Percentiles rank a stretch among this genome's conserved stretches.
phyloP scores from a whole-genome alignment of 2,888 invertebrate species.

The Bugula neritina region DNA sequence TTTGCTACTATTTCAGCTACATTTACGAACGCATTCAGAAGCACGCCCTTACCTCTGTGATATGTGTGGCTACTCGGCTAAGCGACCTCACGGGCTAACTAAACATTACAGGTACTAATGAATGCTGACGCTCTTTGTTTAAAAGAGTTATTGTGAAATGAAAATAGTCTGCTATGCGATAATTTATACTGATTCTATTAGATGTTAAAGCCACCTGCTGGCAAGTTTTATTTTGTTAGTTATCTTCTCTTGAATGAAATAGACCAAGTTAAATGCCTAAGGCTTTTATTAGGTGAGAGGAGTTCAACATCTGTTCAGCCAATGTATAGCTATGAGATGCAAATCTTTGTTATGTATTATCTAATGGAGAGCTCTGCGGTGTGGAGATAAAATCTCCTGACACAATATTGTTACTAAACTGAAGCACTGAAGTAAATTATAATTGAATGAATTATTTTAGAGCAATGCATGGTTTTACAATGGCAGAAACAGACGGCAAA shows the following conservation, averaged over 20 bases:
- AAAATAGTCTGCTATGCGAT: too few species aligned
- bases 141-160: too few species aligned
- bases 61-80: slow-evolving; percentile 17
- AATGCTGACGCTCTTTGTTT: not conserved
- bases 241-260: too few species aligned
- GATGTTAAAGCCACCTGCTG: too few species aligned
- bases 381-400: too few species aligned
- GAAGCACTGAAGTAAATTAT: too few species aligned
- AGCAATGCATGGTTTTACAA: slow-evolving; percentile 13
- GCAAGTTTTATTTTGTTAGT: too few species aligned
- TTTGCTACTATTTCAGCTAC: not conserved
- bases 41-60: slow-evolving; percentile 19
- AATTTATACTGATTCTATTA: too few species aligned
- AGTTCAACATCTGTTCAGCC: not conserved
- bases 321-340: not conserved
- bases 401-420: too few species aligned
- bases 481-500: slow-evolving; percentile 9
- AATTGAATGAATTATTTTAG: too few species aligned
- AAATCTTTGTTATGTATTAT: not conserved
- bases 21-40: slow-evolving; percentile 6
- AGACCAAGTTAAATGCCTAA: not conserved
- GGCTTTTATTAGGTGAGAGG: not conserved
- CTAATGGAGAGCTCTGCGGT: too few species aligned
- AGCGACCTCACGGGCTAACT: slow-evolving; percentile 18
- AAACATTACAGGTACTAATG: slow-evolving; percentile 9